Base-by-base conservation (phyloP, 2,113 vertebrate species). In the Ginglymostoma cirratum region DNA sequence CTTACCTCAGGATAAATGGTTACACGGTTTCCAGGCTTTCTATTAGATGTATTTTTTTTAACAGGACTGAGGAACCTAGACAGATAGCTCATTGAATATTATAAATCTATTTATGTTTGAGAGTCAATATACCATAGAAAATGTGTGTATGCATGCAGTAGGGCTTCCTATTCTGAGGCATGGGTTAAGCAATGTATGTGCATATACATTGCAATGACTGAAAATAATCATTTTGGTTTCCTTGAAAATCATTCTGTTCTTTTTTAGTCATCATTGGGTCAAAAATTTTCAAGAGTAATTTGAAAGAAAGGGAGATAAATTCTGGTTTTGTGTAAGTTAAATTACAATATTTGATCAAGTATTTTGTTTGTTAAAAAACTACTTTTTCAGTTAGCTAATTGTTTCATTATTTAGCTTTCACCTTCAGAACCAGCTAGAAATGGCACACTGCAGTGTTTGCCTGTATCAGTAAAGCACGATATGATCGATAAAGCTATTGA, bases 401-500 rank as follows among this genome's bases (percentile, higher is more conserved):
- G 21, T 67, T 93, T n/a, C 34, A 67, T 65, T 96, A 48, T 45
- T 45, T 96, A 97, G 97, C 96, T 3, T 5, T 96, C 86, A 95
- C 34, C 95, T 96, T 96, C 96, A 34, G 72, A 96, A 85, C 0
- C 92, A 0, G 2, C 42, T 17, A 55, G 38, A 95, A 97, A 97
- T 95, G 96, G 96, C 89, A 86, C 52, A 23, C 78, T 96, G 48
- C 96, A 97, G 85, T 85, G 80, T 8, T 66, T 96, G 55, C 34
- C 86, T 96, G 69, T 97, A 69, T 96, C 97, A 96, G 97, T 96
- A 61, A 97, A 97, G 78, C 97, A 97, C 72, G 97, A 96, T 96
- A 96, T 96, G 21, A 96, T 98, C 96, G 96, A 96, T 27, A 96
- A 98, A 97, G 97, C 98, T 96, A 97, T 98, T 96, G 97, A 98